These are phyloP conservation scores for Mustela erminea DNA, from an alignment of 2,797 vertebrate species.

Conservation along the genomic window DNA sequence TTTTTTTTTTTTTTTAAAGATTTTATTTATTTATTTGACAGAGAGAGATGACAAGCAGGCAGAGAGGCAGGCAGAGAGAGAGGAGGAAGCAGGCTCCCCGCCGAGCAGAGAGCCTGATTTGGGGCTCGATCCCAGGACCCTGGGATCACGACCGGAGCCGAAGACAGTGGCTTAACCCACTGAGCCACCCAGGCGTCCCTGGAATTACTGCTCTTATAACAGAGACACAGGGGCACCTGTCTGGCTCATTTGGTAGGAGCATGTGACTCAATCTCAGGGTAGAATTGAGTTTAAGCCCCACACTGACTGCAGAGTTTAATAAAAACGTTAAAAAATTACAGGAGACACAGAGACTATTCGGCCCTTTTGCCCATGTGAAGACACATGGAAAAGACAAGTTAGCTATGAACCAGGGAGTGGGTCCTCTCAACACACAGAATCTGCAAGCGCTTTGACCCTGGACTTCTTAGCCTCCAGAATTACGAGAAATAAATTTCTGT, in stretches of 20 bases:
- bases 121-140: too few relatives aligned
- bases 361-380: neutral
- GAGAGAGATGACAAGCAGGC: too few relatives aligned
- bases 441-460: neutral
- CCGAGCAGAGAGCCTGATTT: too few relatives aligned
- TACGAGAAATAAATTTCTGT: neutral
- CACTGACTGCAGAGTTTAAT: neutral
- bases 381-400: neutral
- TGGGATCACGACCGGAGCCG: too few relatives aligned
- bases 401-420: neutral
- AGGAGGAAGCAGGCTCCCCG: too few relatives aligned
- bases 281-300: neutral
- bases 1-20: too few relatives aligned
- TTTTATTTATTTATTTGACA: too few relatives aligned
- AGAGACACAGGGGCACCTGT: neutral
- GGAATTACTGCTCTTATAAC: neutral
- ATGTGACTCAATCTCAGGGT: neutral
- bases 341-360: neutral
- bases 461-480: neutral
- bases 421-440: neutral
- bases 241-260: neutral
- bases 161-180: too few relatives aligned
- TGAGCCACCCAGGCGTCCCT: too few relatives aligned
- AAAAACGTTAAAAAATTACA: neutral
- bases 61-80: too few relatives aligned